A percentile compares a stretch with the other conserved stretches of the same genome.
phyloP scores from a whole-genome alignment of 2,888 invertebrate species.

The Lottia gigantea region DNA sequence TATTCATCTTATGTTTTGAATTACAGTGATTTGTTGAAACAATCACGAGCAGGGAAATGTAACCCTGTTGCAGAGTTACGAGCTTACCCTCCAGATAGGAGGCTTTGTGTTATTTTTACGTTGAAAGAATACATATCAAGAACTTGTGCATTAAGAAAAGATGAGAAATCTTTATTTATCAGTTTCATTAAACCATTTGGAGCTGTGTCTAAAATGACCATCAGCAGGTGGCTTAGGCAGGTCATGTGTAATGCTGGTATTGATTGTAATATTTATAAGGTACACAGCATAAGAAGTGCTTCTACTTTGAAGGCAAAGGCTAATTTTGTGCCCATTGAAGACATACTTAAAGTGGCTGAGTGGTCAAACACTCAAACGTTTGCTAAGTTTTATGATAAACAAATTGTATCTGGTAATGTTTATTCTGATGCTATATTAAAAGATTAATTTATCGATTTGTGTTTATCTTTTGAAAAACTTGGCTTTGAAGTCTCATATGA shows the following conservation, averaged over 20 bases:
- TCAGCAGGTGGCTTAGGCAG: conserved; percentile 17
- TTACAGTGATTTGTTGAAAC: too few species aligned
- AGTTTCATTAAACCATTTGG: conserved; percentile 27
- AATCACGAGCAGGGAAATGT: too few species aligned
- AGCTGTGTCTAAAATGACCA: conserved; percentile 21
- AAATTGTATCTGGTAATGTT: neutral
- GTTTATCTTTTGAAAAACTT: neutral
- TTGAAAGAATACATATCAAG: conserved; percentile 27
- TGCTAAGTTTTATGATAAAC: conserved; percentile 18
- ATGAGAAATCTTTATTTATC: conserved; percentile 11
- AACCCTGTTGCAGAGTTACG: conserved; percentile 22
- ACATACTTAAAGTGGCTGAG: conserved; percentile 23
- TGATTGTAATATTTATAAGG: conserved; percentile 19
- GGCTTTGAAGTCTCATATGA: conserved; percentile 28
- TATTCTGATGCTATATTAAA: conserved; percentile 5
- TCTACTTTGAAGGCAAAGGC: conserved; percentile 16
- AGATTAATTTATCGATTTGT: conserved; percentile 14
- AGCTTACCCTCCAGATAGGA: conserved; percentile 25
- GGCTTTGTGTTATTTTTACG: conserved; percentile 27
- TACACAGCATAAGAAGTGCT: conserved; percentile 22
- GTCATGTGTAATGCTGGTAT: conserved; percentile 21
- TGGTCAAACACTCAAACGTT: conserved; percentile 25
- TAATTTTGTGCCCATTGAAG: conserved; percentile 17
- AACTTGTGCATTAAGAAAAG: conserved; percentile 20
- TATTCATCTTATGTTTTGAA: too few species aligned